Conservation (phyloP, 2,797 vertebrate genomes). For the Schizopygopsis malacanthus region DNA sequence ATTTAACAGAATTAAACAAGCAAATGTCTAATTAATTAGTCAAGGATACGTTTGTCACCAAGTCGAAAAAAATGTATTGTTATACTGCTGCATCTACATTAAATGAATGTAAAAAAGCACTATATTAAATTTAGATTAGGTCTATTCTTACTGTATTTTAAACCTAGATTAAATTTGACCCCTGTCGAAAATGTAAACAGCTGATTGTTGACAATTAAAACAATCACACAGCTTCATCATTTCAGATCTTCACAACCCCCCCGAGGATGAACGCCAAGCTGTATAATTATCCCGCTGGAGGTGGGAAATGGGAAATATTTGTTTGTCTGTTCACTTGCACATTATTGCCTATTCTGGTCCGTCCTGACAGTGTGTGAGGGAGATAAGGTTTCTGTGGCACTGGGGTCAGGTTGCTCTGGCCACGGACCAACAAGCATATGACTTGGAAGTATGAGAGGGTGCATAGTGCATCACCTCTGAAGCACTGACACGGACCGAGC, state of each 20-base stretch:
- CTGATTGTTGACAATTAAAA: not conserved
- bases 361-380: constrained; percentile 79
- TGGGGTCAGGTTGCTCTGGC: constrained; percentile 83
- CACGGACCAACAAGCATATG: constrained; percentile 83
- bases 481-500: not conserved
- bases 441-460: constrained; percentile 80
- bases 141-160: not conserved
- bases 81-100: not conserved
- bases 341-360: constrained; percentile 93
- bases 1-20: not conserved
- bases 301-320: constrained; percentile 81
- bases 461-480: constrained; percentile 9
- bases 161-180: not conserved
- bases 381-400: constrained; percentile 83
- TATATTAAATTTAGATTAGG: not conserved
- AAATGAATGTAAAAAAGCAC: not conserved
- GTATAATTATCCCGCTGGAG: constrained; percentile 68
- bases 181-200: not conserved
- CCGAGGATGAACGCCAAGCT: constrained; percentile 59
- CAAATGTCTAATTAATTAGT: no score
- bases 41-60: not conserved
- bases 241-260: constrained; percentile 62
- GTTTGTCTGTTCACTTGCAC: constrained; percentile 76
- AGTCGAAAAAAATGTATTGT: not conserved
- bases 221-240: not conserved